Evolutionary conservation across 2,113 vertebrate genomes (phyloP), one percentile per base, ranked within the genome.

Genomic region (Mormoops blainvillei): DNA sequence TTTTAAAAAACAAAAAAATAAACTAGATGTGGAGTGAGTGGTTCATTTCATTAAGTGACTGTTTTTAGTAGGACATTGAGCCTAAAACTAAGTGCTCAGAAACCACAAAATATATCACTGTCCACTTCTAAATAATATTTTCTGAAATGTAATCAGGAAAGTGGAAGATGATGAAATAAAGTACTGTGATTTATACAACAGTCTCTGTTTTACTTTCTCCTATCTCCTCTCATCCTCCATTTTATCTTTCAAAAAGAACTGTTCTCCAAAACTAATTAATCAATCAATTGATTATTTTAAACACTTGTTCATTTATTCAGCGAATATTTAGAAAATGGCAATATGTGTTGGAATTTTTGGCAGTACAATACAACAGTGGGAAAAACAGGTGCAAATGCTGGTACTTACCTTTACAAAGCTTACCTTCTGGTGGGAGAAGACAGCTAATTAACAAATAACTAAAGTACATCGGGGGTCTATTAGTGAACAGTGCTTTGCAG

Each of bases 81-180:
- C 38, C 88, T 26, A 80, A 89, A 87, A 54, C 67, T 81, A 68
- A 87, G 50, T 81, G 67, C 43, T 89, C 58, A 28, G 65, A 67
- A 97, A 90, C 61, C 76, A 89, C 83, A 68, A 45, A 81, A 89
- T 87, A 56, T 50, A 88, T 85, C 71, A 77, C 48, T 78, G 58
- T 77, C 82, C n/a, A n/a, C 65, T 90, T 90, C 77, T 58, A 74
- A 82, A 67, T 61, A 48, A 92, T 74, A 78, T 63, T 97, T 97
- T 92, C 38, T 1, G 0, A 50, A 80, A 31, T 80, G 78, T n/a
- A 61, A 84, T 87, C 87, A 96, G 76, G 85, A 97, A 92, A 77
- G 9, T 52, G 63, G 7, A 38, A 83, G 68, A 54, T 92, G 76
- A 94, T 76, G 73, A 5, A 19, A 16, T 0, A 88, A 93, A 95